Conservation (phyloP, 2,113 vertebrate species). For the Istiophorus platypterus region DNA sequence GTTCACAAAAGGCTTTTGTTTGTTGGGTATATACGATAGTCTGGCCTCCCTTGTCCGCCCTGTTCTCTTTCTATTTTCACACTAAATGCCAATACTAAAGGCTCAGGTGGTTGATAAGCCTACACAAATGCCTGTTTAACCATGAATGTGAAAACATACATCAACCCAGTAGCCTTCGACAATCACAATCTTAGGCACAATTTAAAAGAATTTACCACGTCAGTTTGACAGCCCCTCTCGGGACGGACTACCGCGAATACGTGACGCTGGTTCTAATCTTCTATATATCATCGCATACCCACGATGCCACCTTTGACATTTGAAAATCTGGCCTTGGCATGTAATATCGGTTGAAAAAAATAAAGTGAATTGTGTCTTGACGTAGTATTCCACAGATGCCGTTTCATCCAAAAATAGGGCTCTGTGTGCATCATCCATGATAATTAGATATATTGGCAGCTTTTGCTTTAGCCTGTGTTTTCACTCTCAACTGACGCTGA, state of each 20-base stretch:
- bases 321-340: neutral
- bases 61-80: neutral
- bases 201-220: constrained; percentile 10
- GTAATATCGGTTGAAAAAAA: neutral
- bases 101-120: constrained; percentile 15
- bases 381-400: constrained; percentile 18
- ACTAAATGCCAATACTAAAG: neutral
- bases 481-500: constrained; percentile 50
- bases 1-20: neutral
- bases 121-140: constrained; percentile 13
- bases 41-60: neutral
- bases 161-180: neutral
- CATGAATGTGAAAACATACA: constrained; percentile 7
- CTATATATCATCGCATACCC: neutral
- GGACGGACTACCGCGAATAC: neutral
- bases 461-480: constrained; percentile 43
- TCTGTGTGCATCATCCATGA: constrained; percentile 48
- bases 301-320: too few species aligned
- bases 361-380: neutral
- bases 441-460: constrained; percentile 66
- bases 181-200: neutral
- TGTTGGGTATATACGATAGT: neutral
- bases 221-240: neutral
- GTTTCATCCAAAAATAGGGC: constrained; percentile 56
- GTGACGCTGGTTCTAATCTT: neutral